Evolutionary conservation across 2,888 invertebrate species (phyloP).

Genomic region (Ormyrus pomaceus): DNA sequence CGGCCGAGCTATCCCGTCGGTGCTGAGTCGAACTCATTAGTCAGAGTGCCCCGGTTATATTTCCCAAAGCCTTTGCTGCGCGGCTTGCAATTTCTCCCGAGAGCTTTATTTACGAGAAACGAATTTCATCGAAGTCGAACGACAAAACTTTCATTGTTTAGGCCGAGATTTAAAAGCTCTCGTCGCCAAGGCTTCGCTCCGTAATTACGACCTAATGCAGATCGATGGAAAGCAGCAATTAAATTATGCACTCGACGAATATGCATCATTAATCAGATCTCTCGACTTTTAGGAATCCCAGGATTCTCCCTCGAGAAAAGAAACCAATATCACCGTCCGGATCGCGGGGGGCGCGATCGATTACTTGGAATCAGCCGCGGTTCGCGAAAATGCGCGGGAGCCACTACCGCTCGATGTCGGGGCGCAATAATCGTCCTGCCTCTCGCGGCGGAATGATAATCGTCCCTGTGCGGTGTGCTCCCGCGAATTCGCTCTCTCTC

Average conservation of each 20-base stretch:
- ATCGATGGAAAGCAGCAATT: too few species aligned
- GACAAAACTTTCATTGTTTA: too few species aligned
- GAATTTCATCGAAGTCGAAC: conserved; percentile 7
- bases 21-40: conserved; percentile 20
- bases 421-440: conserved; percentile 12
- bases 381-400: conserved; percentile 21
- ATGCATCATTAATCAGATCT: background rate
- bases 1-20: background rate
- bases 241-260: background rate
- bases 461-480: background rate
- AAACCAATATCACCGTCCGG: background rate
- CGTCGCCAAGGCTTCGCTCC: too few species aligned
- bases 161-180: background rate
- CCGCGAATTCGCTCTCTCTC: background rate
- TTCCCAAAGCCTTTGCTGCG: conserved; percentile 37
- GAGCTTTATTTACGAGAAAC: background rate
- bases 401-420: background rate
- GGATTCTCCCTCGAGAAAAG: background rate
- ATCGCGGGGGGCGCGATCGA: conserved; percentile 16
- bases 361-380: background rate
- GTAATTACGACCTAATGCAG: too few species aligned
- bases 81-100: background rate
- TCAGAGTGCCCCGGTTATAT: conserved; percentile 24
- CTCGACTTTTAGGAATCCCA: background rate
- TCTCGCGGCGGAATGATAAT: conserved; percentile 9